Base-by-base conservation (phyloP, 2,113 vertebrate species). In the Coryphaenoides rupestris region DNA sequence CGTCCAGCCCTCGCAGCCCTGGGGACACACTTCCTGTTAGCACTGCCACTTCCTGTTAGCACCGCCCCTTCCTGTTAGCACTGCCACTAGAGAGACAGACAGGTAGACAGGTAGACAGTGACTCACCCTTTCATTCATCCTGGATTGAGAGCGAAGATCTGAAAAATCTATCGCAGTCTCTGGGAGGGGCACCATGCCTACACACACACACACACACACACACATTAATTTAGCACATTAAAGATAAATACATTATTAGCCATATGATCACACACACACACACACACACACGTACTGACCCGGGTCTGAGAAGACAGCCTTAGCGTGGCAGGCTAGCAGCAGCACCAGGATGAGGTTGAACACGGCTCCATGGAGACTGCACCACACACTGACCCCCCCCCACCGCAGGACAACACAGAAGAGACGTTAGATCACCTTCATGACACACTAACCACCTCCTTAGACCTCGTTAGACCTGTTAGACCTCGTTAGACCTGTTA, bases 61-160 rank as follows among this genome's bases (percentile, higher is more conserved):
- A 40, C 13, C 2, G 33, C 2, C 33, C 1, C 33, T 40, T 26
- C 3, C 24, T 3, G 24, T 26, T 26, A 6, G 24, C 24, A 26
- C 6, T 26, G 24, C 3, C 24, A 6, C 24, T 26, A 40, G 33
- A 12, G 9, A 5, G 19, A 4, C 13, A 16, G 15, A 21, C n/a
- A n/a, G 33, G 26, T 55, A 45, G 6, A 15, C 10, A 19, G n/a
- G n/a, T n/a, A n/a, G 2, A 26, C 19, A 19, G 2, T 4, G 15
- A 23, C 88, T 81, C 69, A 92, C 90, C 88, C 95, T 92, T 60
- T 96, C 95, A 1, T 68, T 92, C 73, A 92, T 89, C 5, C 89
- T 86, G 79, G 96, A 94, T 81, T 91, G 93, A 19, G 94, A 92
- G 77, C 94, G 94, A 75, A 95, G 88, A 60, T 94, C 91, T 19